Evolutionary conservation across 1,140 invertebrate genomes (phyloP).

Genomic region (Drosophila hydei): DNA sequence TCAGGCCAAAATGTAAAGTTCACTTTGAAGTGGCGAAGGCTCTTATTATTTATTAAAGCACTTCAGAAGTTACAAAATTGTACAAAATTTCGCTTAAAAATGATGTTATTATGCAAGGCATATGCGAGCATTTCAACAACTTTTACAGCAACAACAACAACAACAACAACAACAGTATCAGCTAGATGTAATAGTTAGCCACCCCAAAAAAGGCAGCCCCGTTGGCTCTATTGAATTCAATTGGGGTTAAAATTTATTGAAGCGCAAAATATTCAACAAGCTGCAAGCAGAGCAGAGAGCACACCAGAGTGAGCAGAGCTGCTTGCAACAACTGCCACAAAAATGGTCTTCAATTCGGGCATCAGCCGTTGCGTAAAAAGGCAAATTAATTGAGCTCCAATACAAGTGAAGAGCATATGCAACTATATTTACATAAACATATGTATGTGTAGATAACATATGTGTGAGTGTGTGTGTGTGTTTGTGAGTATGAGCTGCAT

Average conservation of each 20-base stretch:
- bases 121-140: conserved; percentile 70
- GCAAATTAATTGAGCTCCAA: conserved; percentile 58
- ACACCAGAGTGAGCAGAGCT: not conserved
- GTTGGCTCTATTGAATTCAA: conserved; percentile 28
- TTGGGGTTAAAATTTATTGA: conserved; percentile 71
- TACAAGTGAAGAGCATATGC: conserved; percentile 12
- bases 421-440: not conserved
- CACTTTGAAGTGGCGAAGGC: conserved; percentile 33
- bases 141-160: conserved; percentile 49
- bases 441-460: not conserved
- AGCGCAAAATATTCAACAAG: conserved; percentile 47
- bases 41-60: conserved; percentile 76
- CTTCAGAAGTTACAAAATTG: conserved; percentile 71
- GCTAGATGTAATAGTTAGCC: conserved; percentile 3
- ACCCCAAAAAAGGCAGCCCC: conserved; percentile 12
- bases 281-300: not conserved
- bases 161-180: conserved; percentile 13
- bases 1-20: conserved; percentile 57
- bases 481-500: conserved; percentile 27
- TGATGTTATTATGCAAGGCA: conserved; percentile 69
- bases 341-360: conserved; percentile 11
- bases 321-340: conserved; percentile 12
- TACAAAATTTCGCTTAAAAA: conserved; percentile 46
- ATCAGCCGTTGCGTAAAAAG: conserved; percentile 46
- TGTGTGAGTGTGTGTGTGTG: not conserved